Percentiles rank a stretch among this genome's conserved stretches.
These are phyloP conservation scores for Tauraco erythrolophus DNA, from an alignment of 2,113 vertebrate species.

Conservation along the genomic window DNA sequence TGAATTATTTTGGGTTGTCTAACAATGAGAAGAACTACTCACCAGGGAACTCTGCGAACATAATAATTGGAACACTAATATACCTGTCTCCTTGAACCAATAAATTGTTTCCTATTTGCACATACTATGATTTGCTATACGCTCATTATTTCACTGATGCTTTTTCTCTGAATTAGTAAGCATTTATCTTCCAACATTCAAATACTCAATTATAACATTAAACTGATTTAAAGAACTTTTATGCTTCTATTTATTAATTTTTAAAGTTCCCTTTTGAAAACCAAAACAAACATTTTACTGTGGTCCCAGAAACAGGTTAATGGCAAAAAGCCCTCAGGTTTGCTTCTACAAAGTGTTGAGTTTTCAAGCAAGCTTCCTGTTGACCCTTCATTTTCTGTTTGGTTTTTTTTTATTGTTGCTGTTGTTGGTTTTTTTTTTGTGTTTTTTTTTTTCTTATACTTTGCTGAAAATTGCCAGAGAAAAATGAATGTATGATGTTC, in stretches of 20 bases:
- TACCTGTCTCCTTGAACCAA: slow-evolving; percentile 19
- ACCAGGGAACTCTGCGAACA: slow-evolving; percentile 48
- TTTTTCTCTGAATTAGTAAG: slow-evolving; percentile 47
- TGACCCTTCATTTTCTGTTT: background rate
- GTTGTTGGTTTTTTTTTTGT: too few relatives aligned
- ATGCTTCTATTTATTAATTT: background rate
- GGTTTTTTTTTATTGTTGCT: too few relatives aligned
- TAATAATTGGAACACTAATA: slow-evolving; percentile 57
- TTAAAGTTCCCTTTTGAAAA: slow-evolving; percentile 17
- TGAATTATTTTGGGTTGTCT: slow-evolving; percentile 40
- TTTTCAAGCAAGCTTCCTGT: background rate
- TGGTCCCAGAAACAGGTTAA: background rate
- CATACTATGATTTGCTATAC: background rate
- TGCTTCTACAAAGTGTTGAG: background rate
- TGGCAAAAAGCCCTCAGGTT: background rate
- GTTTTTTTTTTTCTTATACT: background rate
- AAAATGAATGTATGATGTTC: background rate
- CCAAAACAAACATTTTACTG: background rate
- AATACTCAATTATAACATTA: slow-evolving; percentile 29
- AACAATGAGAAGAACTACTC: slow-evolving; percentile 18
- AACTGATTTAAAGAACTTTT: slow-evolving; percentile 18
- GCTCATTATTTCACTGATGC: background rate
- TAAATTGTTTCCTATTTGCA: slow-evolving; percentile 53
- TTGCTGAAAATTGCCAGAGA: background rate
- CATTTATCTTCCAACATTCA: slow-evolving; percentile 31